Evolutionary conservation across 1,140 invertebrate species (phyloP).

Genomic region (Acromyrmex echinatior): DNA sequence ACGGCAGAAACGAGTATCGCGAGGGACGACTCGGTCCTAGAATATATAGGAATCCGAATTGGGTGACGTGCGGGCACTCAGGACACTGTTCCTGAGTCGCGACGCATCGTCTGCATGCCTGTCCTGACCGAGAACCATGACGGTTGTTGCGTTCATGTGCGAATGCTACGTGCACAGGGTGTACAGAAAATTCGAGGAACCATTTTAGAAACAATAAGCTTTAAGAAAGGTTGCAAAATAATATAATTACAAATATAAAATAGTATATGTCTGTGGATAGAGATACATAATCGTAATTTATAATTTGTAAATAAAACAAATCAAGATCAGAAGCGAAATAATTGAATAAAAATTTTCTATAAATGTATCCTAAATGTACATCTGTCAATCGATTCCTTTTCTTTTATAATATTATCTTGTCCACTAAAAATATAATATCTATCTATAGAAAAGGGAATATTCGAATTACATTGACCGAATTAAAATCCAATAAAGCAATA

Average conservation of each 20-base stretch:
- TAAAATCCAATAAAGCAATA: conserved; percentile 3
- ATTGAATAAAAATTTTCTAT: not conserved
- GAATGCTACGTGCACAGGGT: not conserved
- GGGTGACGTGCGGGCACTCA: conserved; percentile 79
- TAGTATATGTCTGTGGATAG: not conserved
- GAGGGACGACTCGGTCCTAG: conserved; percentile 66
- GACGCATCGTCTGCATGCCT: conserved; percentile 78
- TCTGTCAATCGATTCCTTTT: not conserved
- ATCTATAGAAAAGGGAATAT: not conserved
- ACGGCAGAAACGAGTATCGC: conserved; percentile 78
- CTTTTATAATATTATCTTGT: not conserved
- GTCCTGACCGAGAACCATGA: conserved; percentile 28
- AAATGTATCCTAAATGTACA: conserved; percentile 6
- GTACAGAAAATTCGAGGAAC: not conserved
- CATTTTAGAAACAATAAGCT: not conserved
- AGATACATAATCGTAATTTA: not conserved
- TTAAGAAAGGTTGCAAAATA: not conserved
- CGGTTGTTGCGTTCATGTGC: not conserved
- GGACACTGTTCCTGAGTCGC: conserved; percentile 46
- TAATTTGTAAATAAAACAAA: not conserved
- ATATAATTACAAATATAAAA: not conserved
- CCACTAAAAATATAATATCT: not conserved
- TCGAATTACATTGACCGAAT: conserved; percentile 13
- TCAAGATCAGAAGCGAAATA: not conserved
- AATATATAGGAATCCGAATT: conserved; percentile 81